A percentile compares a stretch with the other conserved stretches of the same genome.
Conservation (phyloP, 2,888 invertebrate species). For the Aricia artaxerxes region DNA sequence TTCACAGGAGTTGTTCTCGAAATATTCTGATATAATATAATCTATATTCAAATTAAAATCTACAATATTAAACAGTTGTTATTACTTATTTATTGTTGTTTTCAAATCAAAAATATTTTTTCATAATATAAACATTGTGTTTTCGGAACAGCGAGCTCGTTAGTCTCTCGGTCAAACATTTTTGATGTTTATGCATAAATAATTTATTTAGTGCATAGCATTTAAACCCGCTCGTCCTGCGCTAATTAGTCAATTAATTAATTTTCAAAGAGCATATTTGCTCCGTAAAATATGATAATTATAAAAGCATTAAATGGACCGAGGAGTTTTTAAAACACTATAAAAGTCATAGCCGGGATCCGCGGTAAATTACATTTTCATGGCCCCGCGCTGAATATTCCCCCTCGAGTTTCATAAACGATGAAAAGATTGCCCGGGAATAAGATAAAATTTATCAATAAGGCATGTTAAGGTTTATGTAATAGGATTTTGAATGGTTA, state of each 20-base stretch:
- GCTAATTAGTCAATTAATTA: constrained; percentile 8
- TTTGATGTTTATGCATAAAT: constrained; percentile 15
- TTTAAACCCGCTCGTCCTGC: background rate
- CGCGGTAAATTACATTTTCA: constrained; percentile 19
- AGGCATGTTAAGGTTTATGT: constrained; percentile 5
- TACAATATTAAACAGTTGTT: background rate
- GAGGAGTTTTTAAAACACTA: constrained; percentile 17
- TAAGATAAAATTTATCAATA: background rate
- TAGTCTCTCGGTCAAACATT: background rate
- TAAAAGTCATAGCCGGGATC: constrained; percentile 12
- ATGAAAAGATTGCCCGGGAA: background rate
- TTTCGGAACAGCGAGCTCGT: background rate
- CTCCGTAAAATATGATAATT: constrained; percentile 13
- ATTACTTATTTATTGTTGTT: background rate
- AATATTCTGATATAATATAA: no score
- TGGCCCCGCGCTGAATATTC: constrained; percentile 5
- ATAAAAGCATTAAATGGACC: constrained; percentile 11
- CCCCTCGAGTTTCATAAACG: constrained; percentile 19
- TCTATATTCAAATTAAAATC: no score
- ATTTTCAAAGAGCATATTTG: constrained; percentile 17
- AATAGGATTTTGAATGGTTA: background rate
- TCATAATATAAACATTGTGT: background rate
- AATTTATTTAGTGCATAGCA: constrained; percentile 11
- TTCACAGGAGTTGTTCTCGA: no score
- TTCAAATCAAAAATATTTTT: background rate